These are phyloP conservation scores for Dendronephthya gigantea DNA, from an alignment of 64 coral and sea anemone species.

Conservation along the genomic window DNA sequence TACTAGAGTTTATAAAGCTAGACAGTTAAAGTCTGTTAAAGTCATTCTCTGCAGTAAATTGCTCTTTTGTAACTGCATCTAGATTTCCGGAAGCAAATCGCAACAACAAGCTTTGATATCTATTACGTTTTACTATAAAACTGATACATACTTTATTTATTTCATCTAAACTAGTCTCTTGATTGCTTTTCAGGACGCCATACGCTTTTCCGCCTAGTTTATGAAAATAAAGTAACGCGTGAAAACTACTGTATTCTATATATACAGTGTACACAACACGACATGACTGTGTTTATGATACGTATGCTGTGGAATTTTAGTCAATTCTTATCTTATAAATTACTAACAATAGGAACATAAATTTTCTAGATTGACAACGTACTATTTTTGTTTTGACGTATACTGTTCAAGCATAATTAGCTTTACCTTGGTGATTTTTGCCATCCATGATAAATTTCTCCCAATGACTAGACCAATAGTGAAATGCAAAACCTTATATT, in stretches of 20 bases:
- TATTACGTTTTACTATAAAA: neutral
- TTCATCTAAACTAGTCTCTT: slow-evolving; percentile 63
- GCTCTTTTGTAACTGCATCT: no score
- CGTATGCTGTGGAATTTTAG: neutral
- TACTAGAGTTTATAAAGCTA: no score
- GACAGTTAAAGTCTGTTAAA: no score
- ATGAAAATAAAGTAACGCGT: neutral
- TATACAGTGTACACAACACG: neutral
- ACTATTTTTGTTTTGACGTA: neutral
- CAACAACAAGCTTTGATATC: slow-evolving; percentile 5
- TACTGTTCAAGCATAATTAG: neutral
- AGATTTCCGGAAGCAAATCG: slow-evolving; percentile 7
- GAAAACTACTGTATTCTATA: neutral
- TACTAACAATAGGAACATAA: neutral
- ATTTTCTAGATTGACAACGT: neutral
- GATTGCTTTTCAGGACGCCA: slow-evolving; percentile 41
- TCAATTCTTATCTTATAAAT: neutral
- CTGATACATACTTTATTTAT: slow-evolving; percentile 56
- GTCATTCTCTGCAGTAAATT: no score
- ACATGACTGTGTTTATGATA: neutral
- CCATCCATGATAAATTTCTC: neutral
- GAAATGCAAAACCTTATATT: neutral
- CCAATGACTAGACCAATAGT: neutral
- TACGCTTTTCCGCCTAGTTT: slow-evolving; percentile 60
- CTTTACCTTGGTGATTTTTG: neutral